Base-by-base conservation (phyloP, 2,797 vertebrate genomes). In the Loris lydekkerianus region DNA sequence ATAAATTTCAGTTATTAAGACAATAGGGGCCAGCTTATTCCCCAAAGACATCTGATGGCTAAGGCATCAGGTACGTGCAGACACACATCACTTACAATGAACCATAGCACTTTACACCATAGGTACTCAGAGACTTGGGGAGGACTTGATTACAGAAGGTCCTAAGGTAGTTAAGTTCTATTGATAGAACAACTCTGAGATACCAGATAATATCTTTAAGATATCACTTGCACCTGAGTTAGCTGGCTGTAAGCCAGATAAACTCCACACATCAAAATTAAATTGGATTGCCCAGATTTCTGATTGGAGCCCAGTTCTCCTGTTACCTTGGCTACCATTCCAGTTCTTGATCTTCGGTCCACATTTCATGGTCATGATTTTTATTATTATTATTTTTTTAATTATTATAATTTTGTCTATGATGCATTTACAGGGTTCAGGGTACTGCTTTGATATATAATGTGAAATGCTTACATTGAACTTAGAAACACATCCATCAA, bases 1-100 rank as follows among this genome's bases (percentile, higher is more conserved):
- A 61, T 77, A 92, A 43, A 92, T 81, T 73, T 60, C 43, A 81
- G n/a, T 86, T 94, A 76, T 40, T 14, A 46, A 72, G 76, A 96
- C 21, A 92, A 56, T 1, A 90, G 43, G 43, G 25, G n/a, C 73
- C 14, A 46, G 34, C 61, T 77, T 58, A 92, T 29, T 85, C 49
- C 84, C 49, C 21, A n/a, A 63, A 90, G 70, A 76, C n/a, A 70
- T 60, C 34, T 46, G 70, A 60, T 13, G 29, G 56, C 34, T 43
- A 91, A 65, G 58, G 65, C 27, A 37, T 31, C 61, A 1, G 46
- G 60, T 67, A 81, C n/a, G 76, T 4, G 14, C 0, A 72, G 49
- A 34, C 60, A 87, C 17, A 60, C 7, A 14, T 11, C 13, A 37
- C 75, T 75, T 43, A 91, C 10, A 46, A 31, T 37, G 65, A 85